These are phyloP conservation scores for Bombus impatiens DNA, from an alignment of 1,140 invertebrate species.

Conservation along the genomic window DNA sequence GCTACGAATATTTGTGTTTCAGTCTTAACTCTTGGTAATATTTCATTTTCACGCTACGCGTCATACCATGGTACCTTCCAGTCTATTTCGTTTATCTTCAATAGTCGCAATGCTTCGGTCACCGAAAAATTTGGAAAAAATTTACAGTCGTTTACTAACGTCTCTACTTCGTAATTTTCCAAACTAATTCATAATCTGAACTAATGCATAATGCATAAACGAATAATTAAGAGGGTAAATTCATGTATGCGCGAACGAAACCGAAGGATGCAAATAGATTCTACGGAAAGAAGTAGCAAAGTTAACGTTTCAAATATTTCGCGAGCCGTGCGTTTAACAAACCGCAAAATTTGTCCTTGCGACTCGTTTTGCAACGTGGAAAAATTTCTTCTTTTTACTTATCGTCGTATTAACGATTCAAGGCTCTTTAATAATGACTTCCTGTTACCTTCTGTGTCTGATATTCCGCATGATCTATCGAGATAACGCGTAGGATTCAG, in stretches of 20 bases:
- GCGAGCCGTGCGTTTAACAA: background rate
- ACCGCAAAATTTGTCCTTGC: too few species aligned
- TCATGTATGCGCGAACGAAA: background rate
- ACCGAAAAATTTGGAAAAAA: fast-evolving
- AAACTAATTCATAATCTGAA: background rate
- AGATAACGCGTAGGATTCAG: background rate
- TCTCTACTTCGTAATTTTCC: fast-evolving
- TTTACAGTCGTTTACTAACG: background rate
- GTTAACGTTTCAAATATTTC: background rate
- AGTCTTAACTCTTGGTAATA: too few species aligned
- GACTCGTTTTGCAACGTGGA: background rate
- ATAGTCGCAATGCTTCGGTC: background rate
- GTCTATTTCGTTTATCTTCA: background rate
- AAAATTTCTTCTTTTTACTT: background rate
- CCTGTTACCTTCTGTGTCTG: background rate
- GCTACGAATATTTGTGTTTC: too few species aligned
- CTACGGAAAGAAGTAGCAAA: background rate
- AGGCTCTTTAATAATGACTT: background rate
- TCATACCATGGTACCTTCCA: fast-evolving
- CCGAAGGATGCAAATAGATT: background rate
- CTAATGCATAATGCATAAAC: background rate
- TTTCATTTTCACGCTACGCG: too few species aligned
- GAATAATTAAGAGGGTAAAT: background rate
- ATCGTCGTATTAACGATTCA: background rate
- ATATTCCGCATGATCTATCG: background rate